Conservation (phyloP, 2,888 invertebrate genomes). For the Meteorus colon region DNA sequence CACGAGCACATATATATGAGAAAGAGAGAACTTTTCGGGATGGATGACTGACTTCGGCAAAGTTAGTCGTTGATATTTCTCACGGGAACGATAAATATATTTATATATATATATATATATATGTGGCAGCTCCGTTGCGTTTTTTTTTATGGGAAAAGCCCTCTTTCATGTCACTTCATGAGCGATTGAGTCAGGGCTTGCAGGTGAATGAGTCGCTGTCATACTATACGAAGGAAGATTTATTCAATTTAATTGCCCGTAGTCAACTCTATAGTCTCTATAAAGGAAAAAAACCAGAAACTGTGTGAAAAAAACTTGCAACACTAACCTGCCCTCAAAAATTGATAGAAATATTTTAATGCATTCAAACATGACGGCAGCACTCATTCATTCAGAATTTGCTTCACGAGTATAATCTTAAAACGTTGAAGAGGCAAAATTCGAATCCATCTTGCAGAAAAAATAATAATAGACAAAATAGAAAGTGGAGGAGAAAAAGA, state of each 20-base stretch:
- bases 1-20: constrained; percentile 8
- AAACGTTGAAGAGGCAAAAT: too few relatives aligned
- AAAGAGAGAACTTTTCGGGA: constrained; percentile 23
- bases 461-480: too few relatives aligned
- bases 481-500: neutral
- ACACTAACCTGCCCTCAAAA: neutral
- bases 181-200: constrained; percentile 67
- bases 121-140: neutral
- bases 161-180: constrained; percentile 68
- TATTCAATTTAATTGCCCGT: neutral
- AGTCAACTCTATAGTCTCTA: neutral
- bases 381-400: too few relatives aligned
- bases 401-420: too few relatives aligned
- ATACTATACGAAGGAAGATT: constrained; percentile 29
- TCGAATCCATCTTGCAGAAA: too few relatives aligned
- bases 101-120: neutral
- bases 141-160: constrained; percentile 32
- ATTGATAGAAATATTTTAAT: neutral
- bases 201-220: constrained; percentile 65
- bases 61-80: constrained; percentile 27
- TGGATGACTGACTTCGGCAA: constrained; percentile 31
- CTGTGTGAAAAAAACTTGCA: neutral
- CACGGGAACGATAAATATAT: neutral
- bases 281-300: neutral
- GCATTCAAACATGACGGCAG: neutral